Evolutionary conservation across 2,113 vertebrate species (phyloP), one percentile per base, ranked within the genome.

Genomic region (Coracopsis vasa): DNA sequence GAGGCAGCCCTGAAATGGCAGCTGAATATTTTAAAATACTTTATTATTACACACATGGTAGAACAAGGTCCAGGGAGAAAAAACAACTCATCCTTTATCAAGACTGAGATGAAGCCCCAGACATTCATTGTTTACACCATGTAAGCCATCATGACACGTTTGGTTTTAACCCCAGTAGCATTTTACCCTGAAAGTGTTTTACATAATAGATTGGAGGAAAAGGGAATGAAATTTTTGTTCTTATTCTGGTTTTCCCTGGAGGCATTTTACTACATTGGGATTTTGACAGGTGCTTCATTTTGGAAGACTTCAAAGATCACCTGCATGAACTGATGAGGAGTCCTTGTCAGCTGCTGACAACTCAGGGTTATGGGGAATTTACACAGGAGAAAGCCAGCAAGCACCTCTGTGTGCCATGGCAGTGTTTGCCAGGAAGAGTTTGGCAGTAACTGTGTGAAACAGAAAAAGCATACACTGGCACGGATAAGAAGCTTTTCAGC

Each of bases 401-500:
- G 41, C n/a, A 80, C 6, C 28, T n/a, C 41, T 51, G 8, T n/a
- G 14, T 50, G 28, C 35, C n/a, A 17, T 3, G 13, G 61, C 67
- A 80, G 23, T 17, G 48, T 31, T 80, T 50, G 53, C 45, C 58
- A 83, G 66, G 54, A 65, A 53, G 29, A 45, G 35, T 74, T 81
- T 87, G 35, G 44, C 45, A 79, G 11, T 41, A 91, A 80, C 16
- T 53, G 16, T 45, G 31, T 74, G 85, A 91, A 97, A 71, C n/a
- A 84, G 74, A 44, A 91, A 73, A 75, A 93, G 67, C 6, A 7
- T 47, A 44, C 0, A 1, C 37, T 80, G 31, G 53, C 69, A 31
- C 54, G 37, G 66, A 66, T 81, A 94, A 95, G 91, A 86, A 94
- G 88, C 64, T 94, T 94, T 93, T 70, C 92, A 93, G 45, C 64